phyloP scores from a whole-genome alignment of 37 sponge, comb jelly and placozoan genomes.

The Ianthella basta region DNA sequence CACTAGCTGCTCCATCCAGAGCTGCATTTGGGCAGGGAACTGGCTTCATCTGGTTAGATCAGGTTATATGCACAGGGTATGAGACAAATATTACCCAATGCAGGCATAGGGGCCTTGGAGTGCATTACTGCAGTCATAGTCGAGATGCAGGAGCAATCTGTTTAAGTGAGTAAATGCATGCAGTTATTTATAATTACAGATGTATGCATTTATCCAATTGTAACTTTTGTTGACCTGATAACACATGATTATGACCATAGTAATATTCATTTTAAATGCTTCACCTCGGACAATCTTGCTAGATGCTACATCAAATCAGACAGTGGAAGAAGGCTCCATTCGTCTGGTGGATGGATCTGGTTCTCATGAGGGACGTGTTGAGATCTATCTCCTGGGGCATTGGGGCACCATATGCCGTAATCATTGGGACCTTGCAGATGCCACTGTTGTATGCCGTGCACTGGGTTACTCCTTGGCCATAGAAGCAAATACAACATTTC shows the following conservation, averaged over 20 bases:
- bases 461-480: neutral
- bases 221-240: no score
- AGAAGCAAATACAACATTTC: no score
- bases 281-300: no score
- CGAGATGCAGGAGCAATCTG: slow-evolving; percentile 7
- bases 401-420: slow-evolving; percentile 83
- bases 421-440: slow-evolving; percentile 57
- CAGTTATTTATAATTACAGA: no score
- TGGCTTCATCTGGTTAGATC: neutral
- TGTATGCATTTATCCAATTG: no score
- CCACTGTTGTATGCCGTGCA: slow-evolving; percentile 57
- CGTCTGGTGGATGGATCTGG: slow-evolving; percentile 32
- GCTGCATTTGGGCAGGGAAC: neutral
- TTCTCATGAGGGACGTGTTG: slow-evolving; percentile 46
- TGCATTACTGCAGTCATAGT: neutral
- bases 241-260: no score
- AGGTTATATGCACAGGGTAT: neutral
- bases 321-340: neutral
- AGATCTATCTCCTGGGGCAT: slow-evolving; percentile 49
- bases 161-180: neutral
- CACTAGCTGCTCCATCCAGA: neutral
- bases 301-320: no score
- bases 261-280: no score
- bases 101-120: neutral
- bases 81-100: neutral